Evolutionary conservation across 2,888 invertebrate species (phyloP).

Genomic region (Agyllia agylla): DNA sequence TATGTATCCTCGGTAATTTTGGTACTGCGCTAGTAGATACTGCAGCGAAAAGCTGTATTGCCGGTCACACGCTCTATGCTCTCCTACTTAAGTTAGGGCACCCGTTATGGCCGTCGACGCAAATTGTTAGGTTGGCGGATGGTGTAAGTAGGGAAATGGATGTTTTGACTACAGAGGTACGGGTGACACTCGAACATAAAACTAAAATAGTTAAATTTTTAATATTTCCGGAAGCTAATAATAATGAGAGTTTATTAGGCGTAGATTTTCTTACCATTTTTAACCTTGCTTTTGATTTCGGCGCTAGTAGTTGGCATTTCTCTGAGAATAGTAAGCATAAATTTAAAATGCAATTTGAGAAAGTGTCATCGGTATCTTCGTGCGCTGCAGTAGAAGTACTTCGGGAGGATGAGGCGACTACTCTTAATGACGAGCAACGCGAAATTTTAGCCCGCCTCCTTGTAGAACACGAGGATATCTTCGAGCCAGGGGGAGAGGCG

Average conservation of each 20-base stretch:
- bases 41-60: slow-evolving; percentile 16
- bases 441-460: neutral
- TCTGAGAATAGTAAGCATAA: neutral
- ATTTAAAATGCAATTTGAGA: neutral
- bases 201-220: neutral
- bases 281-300: neutral
- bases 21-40: slow-evolving; percentile 4
- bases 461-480: neutral
- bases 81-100: slow-evolving; percentile 1
- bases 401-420: neutral
- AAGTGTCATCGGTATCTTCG: neutral
- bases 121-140: slow-evolving; percentile 3
- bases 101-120: neutral
- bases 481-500: slow-evolving; percentile 10
- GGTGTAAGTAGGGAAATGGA: neutral
- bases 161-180: neutral
- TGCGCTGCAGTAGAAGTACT: neutral
- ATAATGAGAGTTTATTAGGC: slow-evolving; percentile 7
- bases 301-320: neutral
- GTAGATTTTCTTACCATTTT: slow-evolving; percentile 10
- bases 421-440: neutral
- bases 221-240: slow-evolving; percentile 12
- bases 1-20: neutral
- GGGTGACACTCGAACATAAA: neutral
- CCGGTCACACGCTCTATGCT: slow-evolving; percentile 14